A percentile compares a stretch with the other conserved stretches of the same genome.
Conservation (phyloP, 1,140 invertebrate genomes). For the Lordiphosa stackelbergi region DNA sequence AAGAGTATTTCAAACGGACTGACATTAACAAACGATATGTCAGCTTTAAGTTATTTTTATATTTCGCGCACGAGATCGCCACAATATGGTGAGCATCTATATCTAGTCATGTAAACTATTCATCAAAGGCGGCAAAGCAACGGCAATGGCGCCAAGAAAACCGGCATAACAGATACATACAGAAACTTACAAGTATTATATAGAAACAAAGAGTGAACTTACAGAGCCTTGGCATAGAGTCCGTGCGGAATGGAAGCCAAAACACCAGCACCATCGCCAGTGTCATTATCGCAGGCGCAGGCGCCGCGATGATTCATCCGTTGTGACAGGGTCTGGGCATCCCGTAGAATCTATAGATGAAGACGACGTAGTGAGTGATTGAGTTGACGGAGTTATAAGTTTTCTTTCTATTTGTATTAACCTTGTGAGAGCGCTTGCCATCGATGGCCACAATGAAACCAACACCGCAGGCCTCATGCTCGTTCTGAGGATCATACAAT, state of each 20-base stretch:
- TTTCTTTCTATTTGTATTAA: slow-evolving; percentile 72
- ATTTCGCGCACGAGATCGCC: slow-evolving; percentile 64
- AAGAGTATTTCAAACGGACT: slow-evolving; percentile 29
- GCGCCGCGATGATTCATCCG: slow-evolving; percentile 99
- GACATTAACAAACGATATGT: slow-evolving; percentile 34
- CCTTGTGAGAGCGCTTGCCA: slow-evolving; percentile 94
- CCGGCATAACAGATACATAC: slow-evolving; percentile 28
- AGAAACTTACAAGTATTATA: background rate
- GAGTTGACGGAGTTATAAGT: background rate
- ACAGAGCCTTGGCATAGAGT: slow-evolving; percentile 90
- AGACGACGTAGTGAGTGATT: background rate
- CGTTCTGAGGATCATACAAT: slow-evolving; percentile 95
- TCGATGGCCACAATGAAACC: slow-evolving; percentile 99
- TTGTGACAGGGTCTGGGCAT: slow-evolving; percentile 94
- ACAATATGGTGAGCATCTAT: slow-evolving; percentile 33
- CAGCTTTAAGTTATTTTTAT: slow-evolving; percentile 47
- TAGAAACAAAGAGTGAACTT: slow-evolving; percentile 79
- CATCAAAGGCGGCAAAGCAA: slow-evolving; percentile 50
- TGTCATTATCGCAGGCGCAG: slow-evolving; percentile 98
- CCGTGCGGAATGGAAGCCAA: slow-evolving; percentile 96
- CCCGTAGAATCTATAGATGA: slow-evolving; percentile 88
- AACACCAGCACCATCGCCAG: slow-evolving; percentile 98
- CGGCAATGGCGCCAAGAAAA: slow-evolving; percentile 39
- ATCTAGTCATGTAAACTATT: slow-evolving; percentile 42
- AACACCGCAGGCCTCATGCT: slow-evolving; percentile 98